Conservation (phyloP, 1,140 invertebrate species). For the Bombus haemorrhoidalis region DNA sequence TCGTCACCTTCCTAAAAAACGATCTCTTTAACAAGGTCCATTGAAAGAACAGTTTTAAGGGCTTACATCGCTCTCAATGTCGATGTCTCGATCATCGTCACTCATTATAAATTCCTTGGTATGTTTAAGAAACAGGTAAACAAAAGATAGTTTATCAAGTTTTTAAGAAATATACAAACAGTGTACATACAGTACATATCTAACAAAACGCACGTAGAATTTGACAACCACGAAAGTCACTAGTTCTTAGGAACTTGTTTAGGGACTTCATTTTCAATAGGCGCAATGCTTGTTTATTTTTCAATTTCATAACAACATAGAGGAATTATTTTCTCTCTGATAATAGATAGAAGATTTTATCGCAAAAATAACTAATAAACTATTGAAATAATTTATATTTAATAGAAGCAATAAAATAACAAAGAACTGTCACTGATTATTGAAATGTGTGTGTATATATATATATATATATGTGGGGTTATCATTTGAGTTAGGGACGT, state of each 20-base stretch:
- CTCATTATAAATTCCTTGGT: conserved; percentile 85
- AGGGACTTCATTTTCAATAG: background rate
- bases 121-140: conserved; percentile 39
- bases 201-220: background rate
- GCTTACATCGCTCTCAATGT: conserved; percentile 96
- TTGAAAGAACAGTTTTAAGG: conserved; percentile 20
- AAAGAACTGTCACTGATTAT: too few species aligned
- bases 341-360: background rate
- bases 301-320: background rate
- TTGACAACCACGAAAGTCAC: background rate
- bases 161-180: background rate
- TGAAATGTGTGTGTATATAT: too few species aligned
- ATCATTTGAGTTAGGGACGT: too few species aligned
- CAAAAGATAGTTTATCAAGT: conserved; percentile 28
- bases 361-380: background rate
- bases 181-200: background rate
- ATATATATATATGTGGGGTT: too few species aligned
- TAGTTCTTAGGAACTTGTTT: background rate
- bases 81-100: conserved; percentile 95
- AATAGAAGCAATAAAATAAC: too few species aligned
- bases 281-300: too few species aligned
- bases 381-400: background rate
- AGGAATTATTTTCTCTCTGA: too few species aligned
- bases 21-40: background rate
- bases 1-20: conserved; percentile 86